phyloP scores from a whole-genome alignment of 2,113 vertebrate species.

The Anthoscopus minutus region DNA sequence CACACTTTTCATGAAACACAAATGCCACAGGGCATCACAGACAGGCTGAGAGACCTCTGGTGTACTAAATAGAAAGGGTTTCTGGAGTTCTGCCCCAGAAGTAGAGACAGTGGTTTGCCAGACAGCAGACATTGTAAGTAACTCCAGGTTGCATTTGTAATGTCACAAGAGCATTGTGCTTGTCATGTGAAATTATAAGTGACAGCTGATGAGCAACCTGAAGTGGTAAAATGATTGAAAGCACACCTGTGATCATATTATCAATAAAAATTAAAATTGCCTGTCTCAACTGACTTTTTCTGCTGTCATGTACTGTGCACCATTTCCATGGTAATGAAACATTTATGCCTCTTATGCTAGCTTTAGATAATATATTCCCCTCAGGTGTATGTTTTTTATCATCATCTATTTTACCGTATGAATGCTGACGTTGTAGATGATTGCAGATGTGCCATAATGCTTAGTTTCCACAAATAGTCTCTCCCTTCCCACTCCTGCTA shows the following conservation, averaged over 20 bases:
- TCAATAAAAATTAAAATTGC: slow-evolving; percentile 67
- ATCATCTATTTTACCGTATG: not conserved
- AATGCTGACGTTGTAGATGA: slow-evolving; percentile 19
- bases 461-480: not conserved
- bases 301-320: slow-evolving; percentile 21
- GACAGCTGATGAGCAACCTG: slow-evolving; percentile 54
- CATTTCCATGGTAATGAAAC: slow-evolving; percentile 49
- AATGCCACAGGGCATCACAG: not conserved
- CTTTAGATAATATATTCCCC: slow-evolving; percentile 14
- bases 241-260: slow-evolving; percentile 59
- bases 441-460: slow-evolving; percentile 13
- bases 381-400: not conserved
- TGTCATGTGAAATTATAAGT: slow-evolving; percentile 58
- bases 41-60: not conserved
- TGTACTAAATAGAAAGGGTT: not conserved
- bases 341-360: not conserved
- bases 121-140: not conserved
- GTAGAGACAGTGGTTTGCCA: not conserved
- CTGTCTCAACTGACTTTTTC: slow-evolving; percentile 11
- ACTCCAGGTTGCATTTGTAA: not conserved
- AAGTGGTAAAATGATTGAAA: slow-evolving; percentile 64
- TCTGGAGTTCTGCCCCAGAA: not conserved
- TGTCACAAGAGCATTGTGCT: slow-evolving; percentile 12
- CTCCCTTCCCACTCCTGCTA: not conserved
- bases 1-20: not conserved